Evolutionary conservation across 2,888 invertebrate species (phyloP), one percentile per base, ranked within the genome.

Genomic region (Netelia virgata): DNA sequence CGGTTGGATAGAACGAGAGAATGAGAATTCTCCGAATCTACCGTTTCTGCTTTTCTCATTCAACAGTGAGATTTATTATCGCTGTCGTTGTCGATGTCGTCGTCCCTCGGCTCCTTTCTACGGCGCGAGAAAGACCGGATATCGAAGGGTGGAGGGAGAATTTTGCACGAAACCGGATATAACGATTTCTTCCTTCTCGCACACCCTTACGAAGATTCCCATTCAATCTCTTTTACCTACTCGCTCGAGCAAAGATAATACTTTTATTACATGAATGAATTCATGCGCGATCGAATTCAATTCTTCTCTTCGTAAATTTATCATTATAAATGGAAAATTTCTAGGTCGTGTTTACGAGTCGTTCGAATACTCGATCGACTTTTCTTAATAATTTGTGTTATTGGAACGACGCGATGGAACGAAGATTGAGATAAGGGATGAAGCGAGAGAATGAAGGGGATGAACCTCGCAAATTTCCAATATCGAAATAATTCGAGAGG

Each of bases 31-130:
- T 28, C 61, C 23, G 69, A 55, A 61, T 63, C 63, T 63, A 69
- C 63, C 66, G 63, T 61, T 28, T 41, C 75, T 69, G 75, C 50
- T 81, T 70, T 81, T 63, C 81, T 64, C 81, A 81, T 64, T 81
- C 81, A 81, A 81, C 75, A 43, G 16, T 5, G 43, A 81, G 81
- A 81, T 81, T 81, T 81, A 81, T 81, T 43, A 75, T 75, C 75
- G 63, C 23, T 75, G 75, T 61, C 69, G 69, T 63, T 28, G 14
- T 74, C 68, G 66, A 75, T 50, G 41, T 69, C 53, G 68, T 61
- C 69, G 80, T 69, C 74, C 20, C 43, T 5, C 57, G 3, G 18
- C 59, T 47, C 47, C 53, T 63, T 69, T 69, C 57, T 57, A 18
- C 18, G 16, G 53, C n/a, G 16, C 6, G n/a, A 57, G 75, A 69